phyloP scores from a whole-genome alignment of 2,797 vertebrate genomes.

The Ammospiza maritima region DNA sequence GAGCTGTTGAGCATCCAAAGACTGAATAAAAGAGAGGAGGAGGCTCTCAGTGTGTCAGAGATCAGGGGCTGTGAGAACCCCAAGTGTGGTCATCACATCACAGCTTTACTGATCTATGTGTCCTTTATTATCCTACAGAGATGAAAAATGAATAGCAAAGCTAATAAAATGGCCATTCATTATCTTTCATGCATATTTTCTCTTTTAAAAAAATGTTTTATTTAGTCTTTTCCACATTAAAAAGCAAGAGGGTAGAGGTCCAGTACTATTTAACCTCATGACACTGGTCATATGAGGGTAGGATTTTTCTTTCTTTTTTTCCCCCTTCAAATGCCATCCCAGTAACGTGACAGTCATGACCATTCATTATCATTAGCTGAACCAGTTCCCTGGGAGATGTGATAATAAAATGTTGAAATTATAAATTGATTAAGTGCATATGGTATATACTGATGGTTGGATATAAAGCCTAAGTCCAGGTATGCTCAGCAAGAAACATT shows the following conservation, averaged over 20 bases:
- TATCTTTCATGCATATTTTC: slow-evolving; percentile 23
- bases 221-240: slow-evolving; percentile 32
- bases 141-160: background rate
- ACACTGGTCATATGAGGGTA: slow-evolving; percentile 1
- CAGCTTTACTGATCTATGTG: slow-evolving; percentile 7
- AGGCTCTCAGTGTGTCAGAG: background rate
- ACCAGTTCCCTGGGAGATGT: slow-evolving; percentile 46
- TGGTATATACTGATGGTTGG: background rate
- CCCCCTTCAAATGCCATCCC: background rate
- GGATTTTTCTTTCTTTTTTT: background rate
- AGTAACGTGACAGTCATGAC: background rate
- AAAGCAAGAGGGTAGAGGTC: background rate
- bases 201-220: slow-evolving; percentile 12
- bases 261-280: background rate
- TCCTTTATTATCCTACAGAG: slow-evolving; percentile 25
- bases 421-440: slow-evolving; percentile 35
- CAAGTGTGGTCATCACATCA: background rate
- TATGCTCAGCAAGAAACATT: background rate
- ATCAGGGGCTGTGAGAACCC: background rate
- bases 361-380: slow-evolving; percentile 41
- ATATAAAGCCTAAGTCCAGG: background rate
- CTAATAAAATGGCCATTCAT: slow-evolving; percentile 38
- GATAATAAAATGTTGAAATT: slow-evolving; percentile 33
- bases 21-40: background rate
- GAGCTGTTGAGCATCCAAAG: background rate